These are phyloP conservation scores for Falco punctatus DNA, from an alignment of 2,113 vertebrate species.

Conservation along the genomic window DNA sequence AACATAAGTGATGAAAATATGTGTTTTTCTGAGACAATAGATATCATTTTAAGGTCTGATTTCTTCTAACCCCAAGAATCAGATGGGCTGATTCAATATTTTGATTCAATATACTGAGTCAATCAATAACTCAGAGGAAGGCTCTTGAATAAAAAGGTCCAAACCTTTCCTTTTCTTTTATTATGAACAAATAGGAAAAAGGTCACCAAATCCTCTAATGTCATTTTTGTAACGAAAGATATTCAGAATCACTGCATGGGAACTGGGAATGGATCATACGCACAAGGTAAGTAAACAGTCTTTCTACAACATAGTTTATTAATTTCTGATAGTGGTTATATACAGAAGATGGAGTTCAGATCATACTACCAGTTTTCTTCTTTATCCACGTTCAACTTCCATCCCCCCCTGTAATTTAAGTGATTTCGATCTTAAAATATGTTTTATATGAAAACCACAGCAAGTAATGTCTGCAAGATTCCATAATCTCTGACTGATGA, in stretches of 20 bases:
- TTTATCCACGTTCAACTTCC: neutral
- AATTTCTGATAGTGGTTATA: neutral
- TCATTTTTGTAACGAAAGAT: neutral
- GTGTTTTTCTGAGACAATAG: neutral
- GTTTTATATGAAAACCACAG: neutral
- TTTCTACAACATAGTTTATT: neutral
- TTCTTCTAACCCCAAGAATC: neutral
- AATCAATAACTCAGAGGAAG: neutral
- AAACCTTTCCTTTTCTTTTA: neutral
- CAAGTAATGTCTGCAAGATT: neutral
- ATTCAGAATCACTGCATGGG: neutral
- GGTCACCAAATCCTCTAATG: neutral
- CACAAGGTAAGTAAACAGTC: neutral
- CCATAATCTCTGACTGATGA: neutral
- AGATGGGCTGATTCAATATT: neutral
- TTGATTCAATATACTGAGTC: neutral
- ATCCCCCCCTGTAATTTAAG: neutral
- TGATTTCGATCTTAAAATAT: neutral
- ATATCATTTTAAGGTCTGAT: neutral
- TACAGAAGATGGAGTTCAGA: neutral
- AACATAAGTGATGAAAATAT: neutral
- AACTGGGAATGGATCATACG: neutral
- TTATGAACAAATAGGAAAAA: neutral
- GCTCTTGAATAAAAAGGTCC: neutral
- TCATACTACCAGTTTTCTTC: neutral